These are phyloP conservation scores for Chanos chanos DNA, from an alignment of 2,797 vertebrate species.

Conservation along the genomic window DNA sequence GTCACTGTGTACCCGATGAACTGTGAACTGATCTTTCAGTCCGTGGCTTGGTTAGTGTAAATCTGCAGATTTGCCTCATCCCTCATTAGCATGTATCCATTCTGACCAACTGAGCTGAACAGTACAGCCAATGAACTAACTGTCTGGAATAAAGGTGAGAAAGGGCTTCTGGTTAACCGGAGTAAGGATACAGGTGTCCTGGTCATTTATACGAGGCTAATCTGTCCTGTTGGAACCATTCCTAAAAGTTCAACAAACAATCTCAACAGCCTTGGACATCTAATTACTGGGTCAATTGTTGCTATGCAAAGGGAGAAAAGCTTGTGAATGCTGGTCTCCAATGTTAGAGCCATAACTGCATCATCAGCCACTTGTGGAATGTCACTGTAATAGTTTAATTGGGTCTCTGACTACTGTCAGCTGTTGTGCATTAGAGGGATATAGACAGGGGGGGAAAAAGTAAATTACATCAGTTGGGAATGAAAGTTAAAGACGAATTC, in stretches of 20 bases:
- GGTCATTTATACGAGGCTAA: background rate
- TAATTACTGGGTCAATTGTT: too few species aligned
- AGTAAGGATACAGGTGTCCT: background rate
- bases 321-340: too few species aligned
- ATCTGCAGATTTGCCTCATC: background rate
- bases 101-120: background rate
- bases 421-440: constrained; percentile 28
- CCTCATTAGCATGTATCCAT: background rate
- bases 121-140: constrained; percentile 1
- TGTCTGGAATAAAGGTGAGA: background rate
- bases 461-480: constrained; percentile 22
- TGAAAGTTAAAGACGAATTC: constrained; percentile 32
- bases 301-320: too few species aligned
- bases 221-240: background rate
- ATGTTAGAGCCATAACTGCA: constrained; percentile 4
- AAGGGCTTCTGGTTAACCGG: background rate
- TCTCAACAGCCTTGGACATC: background rate
- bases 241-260: background rate
- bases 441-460: constrained; percentile 5
- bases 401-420: constrained; percentile 40
- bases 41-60: background rate
- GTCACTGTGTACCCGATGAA: background rate
- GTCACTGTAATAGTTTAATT: constrained; percentile 40
- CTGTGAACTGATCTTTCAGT: background rate
- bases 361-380: constrained; percentile 30